Percentiles rank a stretch among this genome's conserved stretches.
Conservation (phyloP, 2,888 invertebrate species). For the Eupithecia pulchellata region DNA sequence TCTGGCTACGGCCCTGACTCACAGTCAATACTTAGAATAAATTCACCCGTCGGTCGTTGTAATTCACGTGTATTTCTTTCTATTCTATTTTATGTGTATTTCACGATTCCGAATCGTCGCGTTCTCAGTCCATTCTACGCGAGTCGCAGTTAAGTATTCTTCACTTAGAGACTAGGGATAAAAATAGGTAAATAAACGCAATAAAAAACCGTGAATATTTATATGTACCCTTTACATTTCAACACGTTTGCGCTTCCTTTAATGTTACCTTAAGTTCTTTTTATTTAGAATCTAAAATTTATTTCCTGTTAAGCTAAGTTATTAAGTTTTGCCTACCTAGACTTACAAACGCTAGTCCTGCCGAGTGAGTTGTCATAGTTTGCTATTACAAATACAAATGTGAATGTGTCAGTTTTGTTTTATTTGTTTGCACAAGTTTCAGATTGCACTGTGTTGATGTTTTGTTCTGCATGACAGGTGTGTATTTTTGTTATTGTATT, state of each 20-base stretch:
- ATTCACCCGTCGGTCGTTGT: too few relatives aligned
- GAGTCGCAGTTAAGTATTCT: too few relatives aligned
- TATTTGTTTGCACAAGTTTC: slow-evolving; percentile 45
- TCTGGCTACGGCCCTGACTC: too few relatives aligned
- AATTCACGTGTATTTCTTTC: too few relatives aligned
- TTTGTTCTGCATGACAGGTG: slow-evolving; percentile 46
- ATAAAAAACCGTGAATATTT: too few relatives aligned
- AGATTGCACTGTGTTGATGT: slow-evolving; percentile 41
- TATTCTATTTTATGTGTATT: too few relatives aligned
- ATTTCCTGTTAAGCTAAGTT: background rate
- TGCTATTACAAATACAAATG: slow-evolving; percentile 41
- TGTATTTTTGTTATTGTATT: slow-evolving; percentile 42
- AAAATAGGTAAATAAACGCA: too few relatives aligned
- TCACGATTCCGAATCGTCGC: too few relatives aligned
- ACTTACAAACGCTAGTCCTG: background rate
- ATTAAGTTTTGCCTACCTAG: background rate
- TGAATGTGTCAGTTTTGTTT: slow-evolving; percentile 49
- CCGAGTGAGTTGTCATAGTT: slow-evolving; percentile 21
- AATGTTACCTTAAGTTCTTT: background rate
- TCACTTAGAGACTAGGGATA: too few relatives aligned
- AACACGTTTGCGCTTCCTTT: background rate
- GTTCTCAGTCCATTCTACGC: too few relatives aligned
- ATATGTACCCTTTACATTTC: too few relatives aligned
- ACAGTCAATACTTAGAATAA: too few relatives aligned
- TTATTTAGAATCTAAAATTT: background rate